These are phyloP conservation scores for Platorchestia sp. DNA, from an alignment of 1,140 invertebrate species.

Conservation along the genomic window DNA sequence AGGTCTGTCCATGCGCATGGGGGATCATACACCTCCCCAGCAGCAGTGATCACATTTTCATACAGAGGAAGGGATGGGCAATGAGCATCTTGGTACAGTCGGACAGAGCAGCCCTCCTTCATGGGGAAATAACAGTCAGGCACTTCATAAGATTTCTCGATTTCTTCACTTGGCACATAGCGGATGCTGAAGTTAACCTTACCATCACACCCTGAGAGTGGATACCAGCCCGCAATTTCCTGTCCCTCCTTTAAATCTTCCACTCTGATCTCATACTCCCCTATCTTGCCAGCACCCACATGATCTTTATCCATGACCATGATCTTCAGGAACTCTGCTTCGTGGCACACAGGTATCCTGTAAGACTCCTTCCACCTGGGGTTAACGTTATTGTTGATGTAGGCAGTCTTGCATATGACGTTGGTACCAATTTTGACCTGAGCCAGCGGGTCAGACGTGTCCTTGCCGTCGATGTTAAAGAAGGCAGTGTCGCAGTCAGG, in stretches of 20 bases:
- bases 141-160: constrained; percentile 64
- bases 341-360: constrained; percentile 66
- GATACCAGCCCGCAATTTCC: constrained; percentile 66
- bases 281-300: constrained; percentile 63
- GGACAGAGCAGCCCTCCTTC: constrained; percentile 62
- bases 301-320: constrained; percentile 67
- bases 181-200: constrained; percentile 64
- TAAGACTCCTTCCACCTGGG: constrained; percentile 68
- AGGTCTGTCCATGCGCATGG: constrained; percentile 67
- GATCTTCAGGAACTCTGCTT: constrained; percentile 62
- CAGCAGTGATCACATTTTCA: constrained; percentile 62
- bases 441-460: constrained; percentile 68
- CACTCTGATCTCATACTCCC: constrained; percentile 60
- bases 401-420: constrained; percentile 67
- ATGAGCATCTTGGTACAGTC: constrained; percentile 67
- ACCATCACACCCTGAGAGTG: constrained; percentile 65
- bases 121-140: constrained; percentile 67
- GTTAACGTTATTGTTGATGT: constrained; percentile 66
- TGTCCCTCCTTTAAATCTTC: constrained; percentile 67
- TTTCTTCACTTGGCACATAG: constrained; percentile 66
- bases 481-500: constrained; percentile 68
- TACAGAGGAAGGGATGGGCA: constrained; percentile 65
- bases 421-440: constrained; percentile 64
- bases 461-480: constrained; percentile 68
- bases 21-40: constrained; percentile 60